Base-by-base conservation (phyloP, 2,113 vertebrate genomes). In the Oostethus manadensis region DNA sequence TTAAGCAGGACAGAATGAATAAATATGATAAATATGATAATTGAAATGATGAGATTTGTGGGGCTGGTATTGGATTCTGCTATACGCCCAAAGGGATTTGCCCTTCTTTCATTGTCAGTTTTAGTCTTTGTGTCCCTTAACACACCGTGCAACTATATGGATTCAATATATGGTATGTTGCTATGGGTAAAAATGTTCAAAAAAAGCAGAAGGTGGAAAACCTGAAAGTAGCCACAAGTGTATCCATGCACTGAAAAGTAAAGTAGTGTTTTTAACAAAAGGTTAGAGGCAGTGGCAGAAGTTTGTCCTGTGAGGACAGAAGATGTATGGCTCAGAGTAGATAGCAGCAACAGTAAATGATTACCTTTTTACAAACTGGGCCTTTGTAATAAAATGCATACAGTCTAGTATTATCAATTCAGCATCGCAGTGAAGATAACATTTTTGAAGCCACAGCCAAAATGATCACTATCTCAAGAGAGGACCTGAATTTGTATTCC, bases 251-350 rank as follows among this genome's bases (percentile, higher is more conserved):
- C 48, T 8, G 40, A 42, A 51, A 50, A 61, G 45, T 56, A 20
- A 57, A 89, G 23, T 9, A 16, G 20, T 82, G 89, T 90, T 92
- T 89, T 14, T 13, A 40, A 89, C 91, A 90, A 90, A 67, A 66
- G 50, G 43, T 74, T 4, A 54, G 81, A 89, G 91, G 88, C 81
- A 80, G 73, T 67, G 6, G 90, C 89, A 93, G 92, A 93, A 92
- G 93, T 92, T 93, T 93, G 91, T 94, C 91, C 93, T 92, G 92
- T 91, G 92, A 94, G 94, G 89, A 92, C 93, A 92, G 91, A 87
- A 91, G 94, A 96, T 91, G 92, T 92, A 91, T 90, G 76, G 83
- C 77, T 82, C 71, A 70, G 85, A 78, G 76, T 68, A 86, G 92
- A 92, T 92, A 92, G 92, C 83, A 82, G 73, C 90, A 92, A 90